phyloP scores from a whole-genome alignment of 2,113 vertebrate species.

The Nanger granti region DNA sequence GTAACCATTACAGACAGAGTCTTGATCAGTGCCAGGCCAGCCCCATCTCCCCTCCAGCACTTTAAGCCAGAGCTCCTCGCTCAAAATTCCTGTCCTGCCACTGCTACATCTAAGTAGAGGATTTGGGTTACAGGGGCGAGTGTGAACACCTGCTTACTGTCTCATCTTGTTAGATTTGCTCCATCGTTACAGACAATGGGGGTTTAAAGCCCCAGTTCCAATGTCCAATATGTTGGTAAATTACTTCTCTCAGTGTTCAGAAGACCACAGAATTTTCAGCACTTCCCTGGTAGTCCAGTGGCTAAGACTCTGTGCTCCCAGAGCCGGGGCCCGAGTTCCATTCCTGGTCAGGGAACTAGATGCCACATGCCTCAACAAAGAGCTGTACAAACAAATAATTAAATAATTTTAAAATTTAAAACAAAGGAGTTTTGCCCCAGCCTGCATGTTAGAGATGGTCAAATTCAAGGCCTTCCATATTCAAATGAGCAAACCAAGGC shows the following conservation, averaged over 20 bases:
- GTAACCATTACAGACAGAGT: not conserved
- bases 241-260: not conserved
- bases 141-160: not conserved
- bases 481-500: not conserved
- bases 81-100: no score
- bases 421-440: not conserved
- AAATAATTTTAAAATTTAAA: not conserved
- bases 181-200: not conserved
- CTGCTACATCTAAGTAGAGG: not conserved
- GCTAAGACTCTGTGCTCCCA: not conserved
- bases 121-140: not conserved
- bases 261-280: not conserved
- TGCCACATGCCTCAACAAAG: not conserved
- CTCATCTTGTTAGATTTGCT: not conserved
- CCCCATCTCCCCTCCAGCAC: not conserved
- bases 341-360: not conserved
- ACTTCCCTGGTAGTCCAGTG: not conserved
- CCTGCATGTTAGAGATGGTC: not conserved
- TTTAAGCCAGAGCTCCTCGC: not conserved
- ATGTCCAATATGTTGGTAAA: not conserved
- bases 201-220: not conserved
- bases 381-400: not conserved
- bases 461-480: not conserved
- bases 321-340: accelerated
- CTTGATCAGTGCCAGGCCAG: not conserved